Evolutionary conservation across 2,888 invertebrate genomes (phyloP), one percentile per base, ranked within the genome.

Genomic region (Panzeria rudis): DNA sequence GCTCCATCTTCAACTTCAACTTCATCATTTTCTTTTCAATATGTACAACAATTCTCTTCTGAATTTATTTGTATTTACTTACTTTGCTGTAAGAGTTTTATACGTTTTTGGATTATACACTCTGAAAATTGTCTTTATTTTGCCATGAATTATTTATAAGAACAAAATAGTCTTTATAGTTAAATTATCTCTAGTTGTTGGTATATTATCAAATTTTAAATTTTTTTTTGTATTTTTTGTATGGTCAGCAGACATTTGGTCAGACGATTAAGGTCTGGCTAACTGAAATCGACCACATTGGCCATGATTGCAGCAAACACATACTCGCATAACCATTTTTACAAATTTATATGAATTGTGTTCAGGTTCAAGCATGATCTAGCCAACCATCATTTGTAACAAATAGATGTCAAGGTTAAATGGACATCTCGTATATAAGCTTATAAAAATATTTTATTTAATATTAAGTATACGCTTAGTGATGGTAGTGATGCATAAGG

Each of bases 201-300:
- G 44, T 38, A 35, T 13, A 17, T 5, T 9, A 23, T 54, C 6
- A 32, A n/a, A 3, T 32, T 9, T n/a, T 35, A 17, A 9, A 11
- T 8, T 54, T 32, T 15, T 20, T 44, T 20, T 29, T 8, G 2
- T 15, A 7, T n/a, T 38, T 38, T 61, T 20, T 61, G 59, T 32
- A n/a, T 32, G 20, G 41, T 44, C 52, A 75, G 52, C 62, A 82
- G 75, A 82, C 81, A 76, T 76, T 75, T 69, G 54, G 81, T 76
- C 81, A 54, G 82, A 76, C 82, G 29, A 56, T 76, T 69, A 76
- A 56, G 81, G 75, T 75, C 35, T 81, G 64, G 17, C 20, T n/a
- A 56, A 79, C 32, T 71, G 32, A 44, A 71, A 68, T 68, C n/a
- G 44, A 35, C 35, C 73, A 75, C 59, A 59, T 50, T 75, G 61